Conservation (phyloP, 2,113 vertebrate genomes). For the Brienomyrus longianalis region DNA sequence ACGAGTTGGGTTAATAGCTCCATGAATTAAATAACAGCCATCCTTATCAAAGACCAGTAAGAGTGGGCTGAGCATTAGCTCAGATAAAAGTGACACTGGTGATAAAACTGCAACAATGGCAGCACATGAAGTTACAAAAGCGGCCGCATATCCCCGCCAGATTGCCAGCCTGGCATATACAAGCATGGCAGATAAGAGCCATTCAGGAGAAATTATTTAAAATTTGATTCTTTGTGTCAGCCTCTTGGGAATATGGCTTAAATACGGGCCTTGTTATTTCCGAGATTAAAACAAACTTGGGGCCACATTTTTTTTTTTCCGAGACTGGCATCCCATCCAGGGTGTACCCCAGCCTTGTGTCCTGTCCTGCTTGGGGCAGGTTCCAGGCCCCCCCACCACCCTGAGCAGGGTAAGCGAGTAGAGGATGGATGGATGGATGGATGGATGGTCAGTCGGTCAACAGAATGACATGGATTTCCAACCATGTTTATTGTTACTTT, state of each 20-base stretch:
- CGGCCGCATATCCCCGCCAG: neutral
- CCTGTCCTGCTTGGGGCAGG: neutral
- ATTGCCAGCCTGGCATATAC: neutral
- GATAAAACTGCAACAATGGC: slow-evolving; percentile 5
- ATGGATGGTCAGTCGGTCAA: neutral
- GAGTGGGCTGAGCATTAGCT: neutral
- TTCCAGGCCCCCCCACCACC: neutral
- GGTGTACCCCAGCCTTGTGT: neutral
- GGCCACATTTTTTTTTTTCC: neutral
- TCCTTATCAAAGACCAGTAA: neutral
- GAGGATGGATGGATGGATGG: neutral
- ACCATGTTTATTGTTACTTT: neutral
- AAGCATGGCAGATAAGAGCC: slow-evolving; percentile 6
- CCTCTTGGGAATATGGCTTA: neutral
- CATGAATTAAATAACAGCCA: slow-evolving; percentile 7
- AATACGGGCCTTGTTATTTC: neutral
- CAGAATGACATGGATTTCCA: neutral
- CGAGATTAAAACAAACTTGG: neutral
- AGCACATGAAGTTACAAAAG: neutral
- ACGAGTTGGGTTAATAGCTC: neutral
- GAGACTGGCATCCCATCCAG: neutral
- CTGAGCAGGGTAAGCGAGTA: neutral
- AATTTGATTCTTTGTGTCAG: slow-evolving; percentile 16
- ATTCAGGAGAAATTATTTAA: neutral
- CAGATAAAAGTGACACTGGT: slow-evolving; percentile 10